phyloP scores from a whole-genome alignment of 2,113 vertebrate genomes.

The Perccottus glenii region DNA sequence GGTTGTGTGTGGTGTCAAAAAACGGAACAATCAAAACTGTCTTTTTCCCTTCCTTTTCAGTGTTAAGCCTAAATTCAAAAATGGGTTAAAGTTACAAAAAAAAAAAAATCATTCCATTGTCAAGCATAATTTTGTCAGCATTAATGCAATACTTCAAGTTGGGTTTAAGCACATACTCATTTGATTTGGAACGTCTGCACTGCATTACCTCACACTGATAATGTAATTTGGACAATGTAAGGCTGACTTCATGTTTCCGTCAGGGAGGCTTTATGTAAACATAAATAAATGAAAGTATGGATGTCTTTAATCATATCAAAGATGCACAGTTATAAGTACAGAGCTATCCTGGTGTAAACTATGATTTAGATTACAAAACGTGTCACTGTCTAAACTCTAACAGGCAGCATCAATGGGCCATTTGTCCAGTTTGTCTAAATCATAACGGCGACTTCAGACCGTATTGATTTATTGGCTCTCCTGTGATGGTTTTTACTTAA shows the following conservation, averaged over 20 bases:
- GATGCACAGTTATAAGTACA: not conserved
- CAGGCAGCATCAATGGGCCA: not conserved
- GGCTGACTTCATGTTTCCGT: conserved; percentile 20
- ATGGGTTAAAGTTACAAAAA: too few relatives aligned
- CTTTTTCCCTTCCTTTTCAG: too few relatives aligned
- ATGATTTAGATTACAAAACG: not conserved
- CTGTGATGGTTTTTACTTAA: conserved; percentile 22
- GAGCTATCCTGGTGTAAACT: not conserved
- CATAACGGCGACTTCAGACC: not conserved
- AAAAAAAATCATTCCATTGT: not conserved
- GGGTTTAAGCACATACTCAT: conserved; percentile 45
- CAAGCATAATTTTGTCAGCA: conserved; percentile 34
- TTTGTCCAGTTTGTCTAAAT: conserved; percentile 9
- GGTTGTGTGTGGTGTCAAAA: too few relatives aligned
- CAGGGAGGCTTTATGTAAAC: conserved; percentile 8
- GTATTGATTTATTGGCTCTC: conserved; percentile 42
- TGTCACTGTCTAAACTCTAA: not conserved
- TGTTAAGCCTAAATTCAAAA: too few relatives aligned
- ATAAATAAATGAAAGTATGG: not conserved
- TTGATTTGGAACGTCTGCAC: conserved; percentile 53
- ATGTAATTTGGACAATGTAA: conserved; percentile 27
- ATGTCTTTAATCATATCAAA: too few relatives aligned
- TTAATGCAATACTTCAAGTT: conserved; percentile 23
- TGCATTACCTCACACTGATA: conserved; percentile 51
- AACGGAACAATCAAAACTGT: too few relatives aligned